Base-by-base conservation (phyloP, 2,888 invertebrate genomes). In the Nemapogon koenigi region DNA sequence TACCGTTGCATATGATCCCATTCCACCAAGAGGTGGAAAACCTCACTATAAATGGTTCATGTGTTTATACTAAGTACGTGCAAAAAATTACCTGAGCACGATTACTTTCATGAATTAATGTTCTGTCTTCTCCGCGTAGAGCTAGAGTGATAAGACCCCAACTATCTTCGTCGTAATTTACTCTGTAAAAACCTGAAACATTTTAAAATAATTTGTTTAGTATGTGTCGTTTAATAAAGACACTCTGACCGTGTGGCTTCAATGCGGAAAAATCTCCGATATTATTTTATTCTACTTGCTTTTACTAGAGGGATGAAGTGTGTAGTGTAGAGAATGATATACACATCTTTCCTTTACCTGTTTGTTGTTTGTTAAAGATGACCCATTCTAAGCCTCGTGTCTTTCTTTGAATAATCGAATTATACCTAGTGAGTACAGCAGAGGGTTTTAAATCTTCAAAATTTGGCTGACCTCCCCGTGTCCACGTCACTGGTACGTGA, bases 61-160 rank as follows among this genome's bases (percentile, higher is more conserved):
- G n/a, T n/a, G n/a, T n/a, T n/a, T n/a, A n/a, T n/a, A n/a, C n/a
- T n/a, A n/a, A n/a, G n/a, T n/a, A n/a, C n/a, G n/a, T n/a, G n/a
- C n/a, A n/a, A n/a, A n/a, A n/a, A n/a, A 6, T 40, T 38, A 91
- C 79, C 57, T 88, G 86, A 0, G 88, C 89, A 43, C 90, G 78
- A 53, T 88, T 88, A 7, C 79, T 60, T 36, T 81, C 81, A 40
- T 84, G 81, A 45, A 90, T 87, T 0, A 51, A 48, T 3, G 52
- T 46, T 41, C 69, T 69, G 2, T 79, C 66, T 0, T 50, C 54
- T 2, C 50, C 57, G 26, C 71, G 64, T 4, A 86, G 55, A 6
- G 73, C 70, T 13, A 62, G 53, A 2, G 81, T 80, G 11, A 86
- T 68, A 2, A 82, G 66, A 10, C 70, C 55, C 86, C 86, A 87